A percentile compares a stretch with the other conserved stretches of the same genome.
These are phyloP conservation scores for Anser cygnoides DNA, from an alignment of 2,113 vertebrate species.

Conservation along the genomic window DNA sequence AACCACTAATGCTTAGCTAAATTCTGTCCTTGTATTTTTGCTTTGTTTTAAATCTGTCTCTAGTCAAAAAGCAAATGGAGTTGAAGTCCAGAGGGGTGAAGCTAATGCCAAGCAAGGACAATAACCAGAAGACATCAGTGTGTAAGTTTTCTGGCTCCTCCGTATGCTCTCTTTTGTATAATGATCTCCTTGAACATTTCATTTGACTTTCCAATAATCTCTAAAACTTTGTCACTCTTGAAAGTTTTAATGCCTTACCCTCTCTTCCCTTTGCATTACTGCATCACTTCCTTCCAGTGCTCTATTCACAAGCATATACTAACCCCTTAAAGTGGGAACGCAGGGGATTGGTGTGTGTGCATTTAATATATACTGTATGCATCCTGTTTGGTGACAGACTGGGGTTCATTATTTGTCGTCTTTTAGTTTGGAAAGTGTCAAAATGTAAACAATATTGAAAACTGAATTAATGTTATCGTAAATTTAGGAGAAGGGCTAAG, in stretches of 20 bases:
- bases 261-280: slow-evolving; percentile 40
- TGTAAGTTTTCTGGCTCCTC: slow-evolving; percentile 84
- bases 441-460: neutral
- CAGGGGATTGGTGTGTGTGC: neutral
- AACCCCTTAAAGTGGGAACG: neutral
- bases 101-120: slow-evolving; percentile 97
- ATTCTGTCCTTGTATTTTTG: neutral
- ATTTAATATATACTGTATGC: neutral
- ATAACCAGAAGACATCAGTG: slow-evolving; percentile 97
- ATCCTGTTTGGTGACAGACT: neutral
- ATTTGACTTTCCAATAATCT: slow-evolving; percentile 30
- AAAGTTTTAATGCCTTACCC: slow-evolving; percentile 17
- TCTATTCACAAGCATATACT: slow-evolving; percentile 43
- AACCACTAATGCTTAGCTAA: neutral
- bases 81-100: slow-evolving; percentile 97
- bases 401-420: neutral
- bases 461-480: fast-evolving
- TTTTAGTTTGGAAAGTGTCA: neutral
- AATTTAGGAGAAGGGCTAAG: neutral
- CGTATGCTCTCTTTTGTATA: neutral
- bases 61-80: slow-evolving; percentile 99
- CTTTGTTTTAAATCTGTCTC: slow-evolving; percentile 35
- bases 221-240: neutral
- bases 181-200: slow-evolving; percentile 48
- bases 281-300: slow-evolving; percentile 55